phyloP scores from a whole-genome alignment of 1,140 invertebrate genomes.

The Orussus abietinus region DNA sequence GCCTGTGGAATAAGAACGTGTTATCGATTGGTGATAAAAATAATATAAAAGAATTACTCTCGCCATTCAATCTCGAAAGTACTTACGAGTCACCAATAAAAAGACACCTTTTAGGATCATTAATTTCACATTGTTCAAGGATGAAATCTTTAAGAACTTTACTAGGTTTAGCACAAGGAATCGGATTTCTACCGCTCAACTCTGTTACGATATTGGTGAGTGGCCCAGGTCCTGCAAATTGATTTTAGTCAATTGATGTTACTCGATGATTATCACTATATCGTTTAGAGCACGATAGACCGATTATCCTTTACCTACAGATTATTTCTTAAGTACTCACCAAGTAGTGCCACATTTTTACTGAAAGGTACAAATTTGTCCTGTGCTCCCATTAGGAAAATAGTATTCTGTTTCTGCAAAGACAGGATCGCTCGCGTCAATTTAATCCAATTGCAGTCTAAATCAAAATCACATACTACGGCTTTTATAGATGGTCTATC shows the following conservation, averaged over 20 bases:
- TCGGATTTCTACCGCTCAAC: constrained; percentile 41
- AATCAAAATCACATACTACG: constrained; percentile 34
- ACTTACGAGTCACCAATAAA: constrained; percentile 62
- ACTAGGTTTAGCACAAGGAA: constrained; percentile 56
- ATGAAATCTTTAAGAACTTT: constrained; percentile 46
- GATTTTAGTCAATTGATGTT: too few relatives aligned
- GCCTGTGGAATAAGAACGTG: constrained; percentile 32
- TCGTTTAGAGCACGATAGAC: too few relatives aligned
- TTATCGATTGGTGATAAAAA: neutral
- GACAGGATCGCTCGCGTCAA: constrained; percentile 22
- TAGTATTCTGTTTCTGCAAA: too few relatives aligned
- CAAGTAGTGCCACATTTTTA: too few relatives aligned
- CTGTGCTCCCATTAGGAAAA: too few relatives aligned
- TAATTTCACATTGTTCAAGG: constrained; percentile 44
- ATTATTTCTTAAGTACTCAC: too few relatives aligned
- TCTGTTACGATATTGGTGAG: constrained; percentile 51
- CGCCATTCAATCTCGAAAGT: constrained; percentile 6
- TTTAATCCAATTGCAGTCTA: constrained; percentile 29
- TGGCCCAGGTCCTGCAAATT: constrained; percentile 49
- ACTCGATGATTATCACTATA: too few relatives aligned
- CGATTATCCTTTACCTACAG: too few relatives aligned
- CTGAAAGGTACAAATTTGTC: too few relatives aligned
- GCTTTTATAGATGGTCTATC: constrained; percentile 28
- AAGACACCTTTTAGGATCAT: constrained; percentile 53
- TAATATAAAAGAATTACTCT: neutral